phyloP scores from a whole-genome alignment of 2,113 vertebrate genomes.

The Oreochromis tanganicae region DNA sequence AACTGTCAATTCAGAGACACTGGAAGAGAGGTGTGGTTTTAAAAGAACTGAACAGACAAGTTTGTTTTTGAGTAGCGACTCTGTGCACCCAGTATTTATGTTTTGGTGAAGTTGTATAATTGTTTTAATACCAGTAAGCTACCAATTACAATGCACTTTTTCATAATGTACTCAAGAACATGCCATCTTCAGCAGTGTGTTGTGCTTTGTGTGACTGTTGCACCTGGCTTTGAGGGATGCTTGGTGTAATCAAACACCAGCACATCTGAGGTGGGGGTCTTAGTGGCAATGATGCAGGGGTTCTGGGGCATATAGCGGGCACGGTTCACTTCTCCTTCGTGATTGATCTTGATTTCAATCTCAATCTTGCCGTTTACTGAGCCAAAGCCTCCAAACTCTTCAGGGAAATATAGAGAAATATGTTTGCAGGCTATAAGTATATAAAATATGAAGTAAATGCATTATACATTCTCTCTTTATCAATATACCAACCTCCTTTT shows the following conservation, averaged over 20 bases:
- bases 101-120: not conserved
- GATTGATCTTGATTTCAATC: slow-evolving; percentile 92
- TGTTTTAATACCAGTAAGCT: not conserved
- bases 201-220: not conserved
- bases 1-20: not conserved
- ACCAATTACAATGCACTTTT: not conserved
- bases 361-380: slow-evolving; percentile 91
- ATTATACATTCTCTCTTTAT: not conserved
- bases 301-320: slow-evolving; percentile 94
- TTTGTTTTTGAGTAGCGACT: not conserved
- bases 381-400: slow-evolving; percentile 94
- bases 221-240: slow-evolving; percentile 88
- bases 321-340: slow-evolving; percentile 91
- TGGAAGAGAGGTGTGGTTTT: rapidly evolving
- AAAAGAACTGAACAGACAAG: not conserved
- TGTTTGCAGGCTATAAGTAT: not conserved
- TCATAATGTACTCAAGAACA: not conserved
- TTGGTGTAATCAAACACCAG: slow-evolving; percentile 92
- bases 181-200: not conserved
- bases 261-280: slow-evolving; percentile 92
- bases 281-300: slow-evolving; percentile 87
- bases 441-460: not conserved
- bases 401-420: slow-evolving; percentile 5
- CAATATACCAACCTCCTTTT: slow-evolving; percentile 80
- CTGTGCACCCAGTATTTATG: not conserved